These are phyloP conservation scores for Drosophila elegans DNA, from an alignment of 1,140 invertebrate genomes.

Conservation along the genomic window DNA sequence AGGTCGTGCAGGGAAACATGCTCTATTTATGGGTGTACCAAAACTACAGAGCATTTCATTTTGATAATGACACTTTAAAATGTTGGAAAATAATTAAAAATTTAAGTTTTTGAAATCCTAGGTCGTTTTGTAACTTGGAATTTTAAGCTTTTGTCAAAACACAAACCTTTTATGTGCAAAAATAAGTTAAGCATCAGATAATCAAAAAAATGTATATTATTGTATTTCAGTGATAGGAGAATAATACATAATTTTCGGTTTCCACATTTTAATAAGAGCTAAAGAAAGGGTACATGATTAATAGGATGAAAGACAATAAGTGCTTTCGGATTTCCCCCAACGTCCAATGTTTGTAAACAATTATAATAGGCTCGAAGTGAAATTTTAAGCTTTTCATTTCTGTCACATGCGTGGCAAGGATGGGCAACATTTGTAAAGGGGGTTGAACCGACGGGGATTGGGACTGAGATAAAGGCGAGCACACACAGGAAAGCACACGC, in stretches of 20 bases:
- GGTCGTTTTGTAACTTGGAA: too few species aligned
- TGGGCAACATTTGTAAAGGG: conserved; percentile 17
- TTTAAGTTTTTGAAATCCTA: too few species aligned
- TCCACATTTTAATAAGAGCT: neutral
- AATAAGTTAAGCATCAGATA: too few species aligned
- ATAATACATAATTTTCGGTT: too few species aligned
- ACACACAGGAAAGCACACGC: conserved; percentile 19
- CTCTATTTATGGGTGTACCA: neutral
- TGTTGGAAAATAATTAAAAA: too few species aligned
- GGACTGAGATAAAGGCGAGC: conserved; percentile 19
- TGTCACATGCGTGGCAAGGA: conserved; percentile 45
- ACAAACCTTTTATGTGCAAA: too few species aligned
- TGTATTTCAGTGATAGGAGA: neutral
- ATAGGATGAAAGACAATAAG: conserved; percentile 2
- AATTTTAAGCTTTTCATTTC: conserved; percentile 64
- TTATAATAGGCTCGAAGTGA: conserved; percentile 64
- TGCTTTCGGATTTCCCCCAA: conserved; percentile 15
- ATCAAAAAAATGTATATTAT: too few species aligned
- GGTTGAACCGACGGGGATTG: too few species aligned
- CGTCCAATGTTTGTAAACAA: conserved; percentile 60
- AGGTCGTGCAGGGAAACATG: conserved; percentile 44
- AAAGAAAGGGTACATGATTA: neutral
- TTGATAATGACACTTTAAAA: neutral
- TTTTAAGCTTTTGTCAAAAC: too few species aligned
- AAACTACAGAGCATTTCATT: neutral